Base-by-base conservation (phyloP, 2,113 vertebrate genomes). In the Microcebus tavaratra region DNA sequence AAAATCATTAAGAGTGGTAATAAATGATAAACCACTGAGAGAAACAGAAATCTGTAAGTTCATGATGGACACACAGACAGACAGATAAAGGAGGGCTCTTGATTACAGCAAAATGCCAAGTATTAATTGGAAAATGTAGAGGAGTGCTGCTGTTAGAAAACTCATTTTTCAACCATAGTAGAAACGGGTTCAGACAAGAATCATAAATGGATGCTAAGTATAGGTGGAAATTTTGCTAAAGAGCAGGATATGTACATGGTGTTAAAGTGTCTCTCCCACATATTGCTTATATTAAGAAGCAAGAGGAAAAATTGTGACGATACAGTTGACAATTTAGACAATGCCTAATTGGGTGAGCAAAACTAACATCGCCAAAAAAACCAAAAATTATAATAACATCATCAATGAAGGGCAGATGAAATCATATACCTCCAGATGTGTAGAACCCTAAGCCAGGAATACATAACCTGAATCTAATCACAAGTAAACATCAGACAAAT, bases 381-480 rank as follows among this genome's bases (percentile, higher is more conserved):
- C 34, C 34, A 67, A 67, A 67, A 34, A 31, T 67, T 57, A 21
- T 55, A 55, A 55, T 55, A 85, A 23, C 50, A 87, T 59, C 29
- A 55, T 10, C 36, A 85, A 91, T 63, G 34, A 92, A 72, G 25
- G 36, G 13, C 39, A 88, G 34, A 91, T 68, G 57, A 94, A 4
- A 83, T 18, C 34, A 4, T n/a, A 18, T 53, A 57, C 39, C 42
- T 95, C 42, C 81, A 36, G 36, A 76, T 81, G 21, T 65, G 39
- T 0, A 92, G 34, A 87, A 89, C 36, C n/a, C 84, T 73, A 90
- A 61, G 14, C 53, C 3, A 78, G 11, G 17, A 96, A 95, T 61
- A 87, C 1, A 95, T 48, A 83, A 92, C 17, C 53, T 97, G 23
- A 95, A 88, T 72, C 25, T 88, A 93, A 85, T 65, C 39, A 91